Evolutionary conservation across 2,888 invertebrate species (phyloP).

Genomic region (Orthosia gothica): DNA sequence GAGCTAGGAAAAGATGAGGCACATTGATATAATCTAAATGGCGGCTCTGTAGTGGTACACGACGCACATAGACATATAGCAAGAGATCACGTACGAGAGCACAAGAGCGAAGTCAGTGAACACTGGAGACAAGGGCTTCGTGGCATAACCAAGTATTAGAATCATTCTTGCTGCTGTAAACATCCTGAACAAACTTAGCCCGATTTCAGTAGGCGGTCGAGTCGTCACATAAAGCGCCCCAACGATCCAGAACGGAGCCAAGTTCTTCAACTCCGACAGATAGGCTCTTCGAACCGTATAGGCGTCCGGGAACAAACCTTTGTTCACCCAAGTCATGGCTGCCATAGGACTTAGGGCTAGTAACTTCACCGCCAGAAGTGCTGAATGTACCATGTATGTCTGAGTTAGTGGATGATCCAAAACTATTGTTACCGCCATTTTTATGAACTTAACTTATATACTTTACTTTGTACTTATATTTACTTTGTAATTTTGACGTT

Average conservation of each 20-base stretch:
- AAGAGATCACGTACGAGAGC: slow-evolving; percentile 76
- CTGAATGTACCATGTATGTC: slow-evolving; percentile 80
- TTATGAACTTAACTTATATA: not conserved
- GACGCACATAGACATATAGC: slow-evolving; percentile 77
- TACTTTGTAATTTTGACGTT: slow-evolving; percentile 42
- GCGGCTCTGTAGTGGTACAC: slow-evolving; percentile 73
- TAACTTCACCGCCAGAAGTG: slow-evolving; percentile 77
- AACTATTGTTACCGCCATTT: slow-evolving; percentile 70
- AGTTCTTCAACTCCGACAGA: slow-evolving; percentile 79
- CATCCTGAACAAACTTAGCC: slow-evolving; percentile 73
- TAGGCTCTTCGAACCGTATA: slow-evolving; percentile 77
- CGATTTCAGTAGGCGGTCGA: slow-evolving; percentile 64
- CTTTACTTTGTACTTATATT: slow-evolving; percentile 7
- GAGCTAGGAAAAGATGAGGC: too few species aligned
- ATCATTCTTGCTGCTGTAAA: slow-evolving; percentile 72
- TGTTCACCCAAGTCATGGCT: slow-evolving; percentile 78
- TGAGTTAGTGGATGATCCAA: slow-evolving; percentile 74
- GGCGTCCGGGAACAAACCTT: slow-evolving; percentile 74
- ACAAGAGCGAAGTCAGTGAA: slow-evolving; percentile 77
- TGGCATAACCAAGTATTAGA: slow-evolving; percentile 75
- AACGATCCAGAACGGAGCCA: slow-evolving; percentile 81
- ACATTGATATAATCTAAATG: slow-evolving; percentile 46
- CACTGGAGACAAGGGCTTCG: slow-evolving; percentile 70
- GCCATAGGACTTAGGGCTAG: slow-evolving; percentile 77
- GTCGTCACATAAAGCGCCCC: slow-evolving; percentile 79